Evolutionary conservation across 2,888 invertebrate species (phyloP).

Genomic region (Ferdinandea cuprea): DNA sequence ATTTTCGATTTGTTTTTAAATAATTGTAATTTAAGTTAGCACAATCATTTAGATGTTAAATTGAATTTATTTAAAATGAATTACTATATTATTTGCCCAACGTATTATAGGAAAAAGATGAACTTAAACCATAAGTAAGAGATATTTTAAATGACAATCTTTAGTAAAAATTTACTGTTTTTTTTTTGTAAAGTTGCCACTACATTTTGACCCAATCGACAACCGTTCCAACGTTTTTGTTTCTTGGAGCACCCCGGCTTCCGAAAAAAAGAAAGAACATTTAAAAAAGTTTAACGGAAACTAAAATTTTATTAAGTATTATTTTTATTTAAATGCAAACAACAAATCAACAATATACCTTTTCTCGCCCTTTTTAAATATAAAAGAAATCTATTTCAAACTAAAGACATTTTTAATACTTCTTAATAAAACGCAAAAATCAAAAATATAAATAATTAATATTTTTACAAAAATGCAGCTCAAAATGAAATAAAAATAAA

Average conservation of each 20-base stretch:
- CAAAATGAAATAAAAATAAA: constrained; percentile 4
- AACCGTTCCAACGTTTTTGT: background rate
- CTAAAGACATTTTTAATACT: constrained; percentile 4
- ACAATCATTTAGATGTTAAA: constrained; percentile 54
- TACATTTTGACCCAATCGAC: background rate
- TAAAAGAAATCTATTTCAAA: constrained; percentile 12
- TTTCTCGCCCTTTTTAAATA: constrained; percentile 40
- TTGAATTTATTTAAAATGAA: background rate
- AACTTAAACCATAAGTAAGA: background rate
- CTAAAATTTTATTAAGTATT: background rate
- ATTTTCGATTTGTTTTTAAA: constrained; percentile 32
- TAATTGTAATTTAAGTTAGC: constrained; percentile 45
- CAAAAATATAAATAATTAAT: constrained; percentile 11
- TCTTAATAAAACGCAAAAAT: constrained; percentile 14
- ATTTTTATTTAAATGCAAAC: background rate
- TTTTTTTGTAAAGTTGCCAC: background rate
- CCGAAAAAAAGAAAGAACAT: too few species aligned
- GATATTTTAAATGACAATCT: constrained; percentile 56
- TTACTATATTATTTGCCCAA: constrained; percentile 30
- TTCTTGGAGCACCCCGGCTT: too few species aligned
- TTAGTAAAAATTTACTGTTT: constrained; percentile 9
- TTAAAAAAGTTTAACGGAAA: too few species aligned
- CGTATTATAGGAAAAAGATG: background rate
- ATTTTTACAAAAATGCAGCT: constrained; percentile 36
- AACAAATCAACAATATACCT: constrained; percentile 5